Evolutionary conservation across 2,113 vertebrate species (phyloP).

Genomic region (Pimephales promelas): DNA sequence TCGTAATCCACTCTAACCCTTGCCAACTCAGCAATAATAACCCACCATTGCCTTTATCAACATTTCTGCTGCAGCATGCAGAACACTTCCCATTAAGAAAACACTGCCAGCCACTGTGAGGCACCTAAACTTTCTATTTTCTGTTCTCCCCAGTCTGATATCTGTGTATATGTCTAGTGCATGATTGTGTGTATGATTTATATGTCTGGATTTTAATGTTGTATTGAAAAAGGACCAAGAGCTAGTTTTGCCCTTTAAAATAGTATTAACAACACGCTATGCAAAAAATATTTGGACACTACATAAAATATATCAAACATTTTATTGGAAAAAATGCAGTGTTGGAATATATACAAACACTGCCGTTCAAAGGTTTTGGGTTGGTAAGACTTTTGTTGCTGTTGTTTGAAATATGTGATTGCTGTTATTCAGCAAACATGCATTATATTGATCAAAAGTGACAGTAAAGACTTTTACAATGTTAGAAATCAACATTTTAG

Average conservation of each 20-base stretch:
- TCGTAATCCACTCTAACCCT: conserved; percentile 4
- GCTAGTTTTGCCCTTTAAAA: not conserved
- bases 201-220: not conserved
- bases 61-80: conserved; percentile 14
- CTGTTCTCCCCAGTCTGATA: not conserved
- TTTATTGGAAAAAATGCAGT: no score
- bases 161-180: not conserved
- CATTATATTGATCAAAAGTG: no score
- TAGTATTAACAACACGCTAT: not conserved
- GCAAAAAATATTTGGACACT: not conserved
- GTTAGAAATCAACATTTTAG: no score
- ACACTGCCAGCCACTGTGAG: not conserved
- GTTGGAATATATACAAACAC: no score
- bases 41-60: not conserved
- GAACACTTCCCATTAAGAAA: conserved; percentile 7
- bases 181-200: not conserved
- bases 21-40: not conserved
- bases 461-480: no score
- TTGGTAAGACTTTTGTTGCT: no score
- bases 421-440: no score
- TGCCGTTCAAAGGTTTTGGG: no score
- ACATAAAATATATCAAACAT: not conserved
- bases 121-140: not conserved
- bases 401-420: no score
- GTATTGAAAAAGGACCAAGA: not conserved